Conservation (phyloP, 35 echinoderm and acorn worm species). For the Apostichopus parvimensis region DNA sequence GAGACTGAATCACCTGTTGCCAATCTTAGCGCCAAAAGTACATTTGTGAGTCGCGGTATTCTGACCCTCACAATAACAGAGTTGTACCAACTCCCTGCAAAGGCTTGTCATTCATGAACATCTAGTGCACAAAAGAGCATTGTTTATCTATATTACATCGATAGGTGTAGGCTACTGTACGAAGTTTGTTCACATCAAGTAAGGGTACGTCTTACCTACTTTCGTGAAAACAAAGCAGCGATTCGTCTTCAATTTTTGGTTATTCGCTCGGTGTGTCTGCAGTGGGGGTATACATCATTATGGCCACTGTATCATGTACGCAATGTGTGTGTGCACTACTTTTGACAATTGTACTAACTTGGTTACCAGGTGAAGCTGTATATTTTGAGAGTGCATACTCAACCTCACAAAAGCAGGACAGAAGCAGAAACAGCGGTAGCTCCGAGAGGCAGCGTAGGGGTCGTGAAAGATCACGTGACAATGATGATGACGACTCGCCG, state of each 20-base stretch:
- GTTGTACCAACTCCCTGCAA: not conserved
- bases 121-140: not conserved
- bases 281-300: not conserved
- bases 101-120: not conserved
- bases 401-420: slow-evolving; percentile 3
- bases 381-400: slow-evolving; percentile 45
- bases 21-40: not conserved
- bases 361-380: slow-evolving; percentile 48
- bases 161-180: not conserved
- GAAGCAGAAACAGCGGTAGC: slow-evolving; percentile 19
- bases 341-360: slow-evolving; percentile 24
- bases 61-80: not conserved
- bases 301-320: slow-evolving; percentile 22
- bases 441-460: slow-evolving; percentile 27
- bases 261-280: not conserved
- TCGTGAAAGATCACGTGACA: not conserved
- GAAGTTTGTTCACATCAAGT: too few relatives aligned
- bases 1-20: slow-evolving; percentile 1
- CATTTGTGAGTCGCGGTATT: not conserved
- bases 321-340: slow-evolving; percentile 39
- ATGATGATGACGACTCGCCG: slow-evolving; percentile 7
- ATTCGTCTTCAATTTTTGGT: too few relatives aligned
- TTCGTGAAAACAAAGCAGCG: too few relatives aligned
- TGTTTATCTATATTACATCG: not conserved
- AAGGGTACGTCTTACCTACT: too few relatives aligned